These are phyloP conservation scores for Paralichthys olivaceus DNA, from an alignment of 2,113 vertebrate species.

Conservation along the genomic window DNA sequence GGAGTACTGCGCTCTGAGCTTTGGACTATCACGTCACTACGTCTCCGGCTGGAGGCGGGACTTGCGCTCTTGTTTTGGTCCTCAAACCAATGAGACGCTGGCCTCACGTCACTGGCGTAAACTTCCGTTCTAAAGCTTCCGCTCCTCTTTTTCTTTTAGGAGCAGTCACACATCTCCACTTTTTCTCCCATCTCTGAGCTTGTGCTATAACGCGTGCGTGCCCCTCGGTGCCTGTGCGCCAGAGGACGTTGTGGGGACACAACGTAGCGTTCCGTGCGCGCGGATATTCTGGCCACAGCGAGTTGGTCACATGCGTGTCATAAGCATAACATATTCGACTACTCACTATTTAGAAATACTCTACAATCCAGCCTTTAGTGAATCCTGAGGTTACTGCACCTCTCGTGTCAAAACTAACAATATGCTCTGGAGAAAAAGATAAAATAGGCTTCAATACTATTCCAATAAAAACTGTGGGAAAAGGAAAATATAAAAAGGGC, in stretches of 20 bases:
- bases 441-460: neutral
- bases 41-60: slow-evolving; percentile 30
- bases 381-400: neutral
- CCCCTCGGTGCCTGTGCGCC: slow-evolving; percentile 20
- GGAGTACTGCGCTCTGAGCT: slow-evolving; percentile 14
- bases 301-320: slow-evolving; percentile 24
- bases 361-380: neutral
- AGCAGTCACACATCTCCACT: slow-evolving; percentile 19
- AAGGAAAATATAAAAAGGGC: too few species aligned
- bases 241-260: slow-evolving; percentile 28
- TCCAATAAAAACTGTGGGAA: too few species aligned
- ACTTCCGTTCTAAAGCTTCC: slow-evolving; percentile 50
- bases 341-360: neutral
- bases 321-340: neutral
- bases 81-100: slow-evolving; percentile 42
- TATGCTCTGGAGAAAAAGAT: neutral
- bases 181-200: slow-evolving; percentile 15
- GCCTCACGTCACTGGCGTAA: neutral
- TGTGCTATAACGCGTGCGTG: slow-evolving; percentile 28
- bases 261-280: slow-evolving; percentile 18
- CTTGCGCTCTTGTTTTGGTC: slow-evolving; percentile 53
- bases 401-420: neutral
- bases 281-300: slow-evolving; percentile 13
- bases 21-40: neutral
- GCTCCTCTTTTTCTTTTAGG: neutral